Evolutionary conservation across 2,888 invertebrate genomes (phyloP).

Genomic region (Sminthurides aquaticus): DNA sequence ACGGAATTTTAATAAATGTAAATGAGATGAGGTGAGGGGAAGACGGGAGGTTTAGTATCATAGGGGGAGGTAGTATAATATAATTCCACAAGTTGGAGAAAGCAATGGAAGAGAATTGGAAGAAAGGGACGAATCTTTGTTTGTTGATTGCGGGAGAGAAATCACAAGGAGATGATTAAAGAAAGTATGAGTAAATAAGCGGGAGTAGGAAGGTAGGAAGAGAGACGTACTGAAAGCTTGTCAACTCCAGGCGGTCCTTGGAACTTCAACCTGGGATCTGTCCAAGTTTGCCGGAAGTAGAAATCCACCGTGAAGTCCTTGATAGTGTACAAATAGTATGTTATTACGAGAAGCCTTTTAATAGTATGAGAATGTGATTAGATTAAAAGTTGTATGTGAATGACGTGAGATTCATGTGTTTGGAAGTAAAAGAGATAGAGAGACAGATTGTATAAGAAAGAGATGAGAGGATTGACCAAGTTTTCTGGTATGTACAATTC

Average conservation of each 20-base stretch:
- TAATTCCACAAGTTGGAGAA: too few species aligned
- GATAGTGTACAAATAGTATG: background rate
- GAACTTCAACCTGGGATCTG: conserved; percentile 89
- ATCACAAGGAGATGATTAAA: background rate
- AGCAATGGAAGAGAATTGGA: too few species aligned
- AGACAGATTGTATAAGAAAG: conserved; percentile 1
- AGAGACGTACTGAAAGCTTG: conserved; percentile 65
- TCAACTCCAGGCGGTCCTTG: conserved; percentile 80
- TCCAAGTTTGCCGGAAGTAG: conserved; percentile 99
- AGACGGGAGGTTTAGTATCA: too few species aligned
- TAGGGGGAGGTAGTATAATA: too few species aligned
- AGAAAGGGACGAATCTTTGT: too few species aligned
- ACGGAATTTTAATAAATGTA: too few species aligned
- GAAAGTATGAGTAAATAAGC: background rate
- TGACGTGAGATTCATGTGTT: conserved; percentile 12
- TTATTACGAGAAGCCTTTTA: background rate
- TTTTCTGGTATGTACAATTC: background rate
- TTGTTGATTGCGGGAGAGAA: too few species aligned
- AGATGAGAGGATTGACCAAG: background rate
- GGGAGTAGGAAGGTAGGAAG: too few species aligned
- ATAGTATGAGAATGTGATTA: background rate
- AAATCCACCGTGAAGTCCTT: conserved; percentile 91
- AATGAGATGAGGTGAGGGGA: too few species aligned
- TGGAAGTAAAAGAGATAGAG: conserved; percentile 4
- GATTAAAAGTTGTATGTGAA: conserved; percentile 14